Evolutionary conservation across 1,140 invertebrate species (phyloP), one percentile per base, ranked within the genome.

Genomic region (Laupala kohalensis): DNA sequence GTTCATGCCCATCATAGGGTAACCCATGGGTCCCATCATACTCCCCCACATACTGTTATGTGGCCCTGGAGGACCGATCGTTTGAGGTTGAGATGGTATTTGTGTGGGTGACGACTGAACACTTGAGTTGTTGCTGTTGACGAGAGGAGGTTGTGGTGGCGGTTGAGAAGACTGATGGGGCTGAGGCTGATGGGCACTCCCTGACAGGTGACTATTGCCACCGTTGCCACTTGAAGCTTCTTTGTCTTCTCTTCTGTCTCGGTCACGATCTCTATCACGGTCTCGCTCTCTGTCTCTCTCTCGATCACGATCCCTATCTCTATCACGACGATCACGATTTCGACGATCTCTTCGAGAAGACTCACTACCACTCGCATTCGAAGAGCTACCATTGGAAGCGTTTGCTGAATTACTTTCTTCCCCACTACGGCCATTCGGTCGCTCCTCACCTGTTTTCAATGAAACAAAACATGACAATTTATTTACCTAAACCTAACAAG

Each of bases 1-100:
- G 5, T 83, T 82, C 81, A 86, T 86, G 67, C 85, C 83, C 80
- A 88, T 85, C 81, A 89, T 85, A 6, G 83, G 81, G 74, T 86
- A 86, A 12, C 80, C 83, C 81, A 76, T 84, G 74, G 13, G 73
- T 27, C 74, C 73, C 68, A 74, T 79, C 77, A 83, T 80, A n/a
- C 78, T 78, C 73, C 77, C 75, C 80, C 77, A 81, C 78, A 78
- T 78, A 72, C 76, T 81, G 62, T 77, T 69, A 4, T 69, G 53
- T 28, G 73, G 19, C 12, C 67, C 29, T 5, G 71, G 66, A 13
- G 37, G 37, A 53, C 37, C 37, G 19, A 53, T 53, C 19, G 30
- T 30, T 13, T 62, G 63, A 15, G 64, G 63, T n/a, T 28, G 63
- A 30, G 64, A 25, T 53, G 26, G 63, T 12, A 70, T 70, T n/a